These are phyloP conservation scores for Synergus itoensis DNA, from an alignment of 2,888 invertebrate species.

Conservation along the genomic window DNA sequence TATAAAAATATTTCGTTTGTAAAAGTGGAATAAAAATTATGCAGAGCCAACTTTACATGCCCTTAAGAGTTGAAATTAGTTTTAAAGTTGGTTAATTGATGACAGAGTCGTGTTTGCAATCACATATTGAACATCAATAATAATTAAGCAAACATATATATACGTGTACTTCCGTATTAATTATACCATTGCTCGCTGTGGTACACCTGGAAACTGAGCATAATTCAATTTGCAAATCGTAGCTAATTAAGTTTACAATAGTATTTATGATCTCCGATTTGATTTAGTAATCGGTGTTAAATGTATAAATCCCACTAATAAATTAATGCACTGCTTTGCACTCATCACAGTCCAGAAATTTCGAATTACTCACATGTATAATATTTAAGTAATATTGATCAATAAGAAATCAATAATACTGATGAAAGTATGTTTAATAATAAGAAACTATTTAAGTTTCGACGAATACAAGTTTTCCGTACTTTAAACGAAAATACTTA, in stretches of 20 bases:
- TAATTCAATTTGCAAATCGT: slow-evolving; percentile 35
- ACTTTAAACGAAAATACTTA: not conserved
- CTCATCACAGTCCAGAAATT: not conserved
- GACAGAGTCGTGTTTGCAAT: not conserved
- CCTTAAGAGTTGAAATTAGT: not conserved
- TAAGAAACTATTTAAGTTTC: not conserved
- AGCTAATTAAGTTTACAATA: slow-evolving; percentile 32
- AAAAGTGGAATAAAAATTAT: too few species aligned
- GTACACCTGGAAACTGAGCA: slow-evolving; percentile 12
- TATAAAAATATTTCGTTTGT: too few species aligned
- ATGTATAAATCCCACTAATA: not conserved
- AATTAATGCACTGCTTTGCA: not conserved
- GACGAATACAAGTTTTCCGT: not conserved
- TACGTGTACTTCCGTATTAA: too few species aligned
- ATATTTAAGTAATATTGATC: too few species aligned
- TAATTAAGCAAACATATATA: not conserved
- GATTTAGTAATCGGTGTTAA: not conserved
- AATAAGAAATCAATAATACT: too few species aligned
- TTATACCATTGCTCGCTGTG: not conserved
- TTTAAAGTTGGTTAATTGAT: not conserved
- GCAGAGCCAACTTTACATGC: not conserved
- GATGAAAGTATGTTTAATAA: too few species aligned
- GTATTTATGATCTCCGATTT: slow-evolving; percentile 16
- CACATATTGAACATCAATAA: not conserved
- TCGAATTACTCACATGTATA: not conserved